Evolutionary conservation across 1,140 invertebrate genomes (phyloP), one percentile per base, ranked within the genome.

Genomic region (Pomacea maculata): DNA sequence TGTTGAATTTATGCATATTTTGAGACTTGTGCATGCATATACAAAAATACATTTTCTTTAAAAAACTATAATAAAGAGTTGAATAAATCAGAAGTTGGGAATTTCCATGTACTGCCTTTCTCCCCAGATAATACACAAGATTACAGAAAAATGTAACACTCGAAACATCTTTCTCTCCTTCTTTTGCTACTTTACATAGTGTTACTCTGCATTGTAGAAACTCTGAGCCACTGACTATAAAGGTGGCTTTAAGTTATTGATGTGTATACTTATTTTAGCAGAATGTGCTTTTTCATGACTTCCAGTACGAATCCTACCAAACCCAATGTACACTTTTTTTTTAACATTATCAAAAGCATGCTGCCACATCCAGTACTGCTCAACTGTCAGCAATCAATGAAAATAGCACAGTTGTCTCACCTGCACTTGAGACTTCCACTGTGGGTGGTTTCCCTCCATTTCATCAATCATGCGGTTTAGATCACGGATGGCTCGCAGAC

Each of bases 391-490:
- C 67, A 70, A 6, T 12, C 11, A 70, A 11, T 25, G 14, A 11
- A 70, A 70, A 70, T 21, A n/a, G n/a, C 67, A n/a, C 14, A 5
- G 12, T 34, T 11, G n/a, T 55, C 54, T 64, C 45, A 81, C 80
- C 80, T 81, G 80, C 45, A 81, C 74, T 68, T 77, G 80, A 6
- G 80, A 80, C 34, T 95, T 94, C 97, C 97, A 98, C 80, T 96
- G 94, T 0, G 94, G 92, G 75, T 90, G 87, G 55, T 83, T 82
- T 91, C 97, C 83, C 90, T 95, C 94, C 83, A 98, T 91, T 88
- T 98, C 97, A 82, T 97, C 95, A 21, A 98, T 94, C 89, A 97
- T 94, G 87, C 97, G 96, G 85, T 97, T 95, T n/a, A 98, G 91
- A 87, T 98, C 97, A 57, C 96, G 93, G 65, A 98, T 94, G 61